Evolutionary conservation across 2,113 vertebrate genomes (phyloP).

Genomic region (Thinocorus orbignyianus): DNA sequence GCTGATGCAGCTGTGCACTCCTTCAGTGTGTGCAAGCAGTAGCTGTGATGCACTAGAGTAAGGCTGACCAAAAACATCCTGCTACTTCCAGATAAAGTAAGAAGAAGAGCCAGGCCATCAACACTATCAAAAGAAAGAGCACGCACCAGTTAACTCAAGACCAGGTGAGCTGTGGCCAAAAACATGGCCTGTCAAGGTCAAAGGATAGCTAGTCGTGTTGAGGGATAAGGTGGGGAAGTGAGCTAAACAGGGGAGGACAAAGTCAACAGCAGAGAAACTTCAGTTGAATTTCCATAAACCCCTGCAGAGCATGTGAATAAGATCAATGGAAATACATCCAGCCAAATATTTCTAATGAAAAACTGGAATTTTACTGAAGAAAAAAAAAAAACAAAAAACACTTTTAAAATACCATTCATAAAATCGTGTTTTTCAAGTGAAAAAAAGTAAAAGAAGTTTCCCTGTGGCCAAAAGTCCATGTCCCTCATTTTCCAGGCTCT

Average conservation of each 20-base stretch:
- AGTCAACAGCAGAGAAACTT: not conserved
- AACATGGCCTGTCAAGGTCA: not conserved
- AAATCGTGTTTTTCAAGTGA: not conserved
- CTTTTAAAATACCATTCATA: not conserved
- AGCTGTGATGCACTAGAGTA: not conserved
- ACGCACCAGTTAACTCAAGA: not conserved
- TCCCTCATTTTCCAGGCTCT: not conserved
- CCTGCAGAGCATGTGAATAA: not conserved
- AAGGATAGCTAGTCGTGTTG: not conserved
- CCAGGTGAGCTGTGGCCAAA: not conserved
- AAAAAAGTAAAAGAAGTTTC: not conserved
- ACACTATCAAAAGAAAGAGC: not conserved
- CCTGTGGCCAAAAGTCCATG: fast-evolving
- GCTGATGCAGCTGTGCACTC: not conserved
- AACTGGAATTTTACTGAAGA: not conserved
- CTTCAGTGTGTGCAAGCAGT: not conserved
- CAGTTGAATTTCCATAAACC: not conserved
- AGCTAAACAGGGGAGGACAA: not conserved
- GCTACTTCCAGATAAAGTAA: not conserved
- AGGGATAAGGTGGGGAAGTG: not conserved
- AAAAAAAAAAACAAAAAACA: not conserved
- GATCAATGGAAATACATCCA: not conserved
- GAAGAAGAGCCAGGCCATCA: not conserved
- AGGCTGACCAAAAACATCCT: not conserved
- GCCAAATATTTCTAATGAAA: not conserved